Percentiles rank a stretch among this genome's conserved stretches.
Conservation (phyloP, 2,888 invertebrate species). For the Epinotia ramella region DNA sequence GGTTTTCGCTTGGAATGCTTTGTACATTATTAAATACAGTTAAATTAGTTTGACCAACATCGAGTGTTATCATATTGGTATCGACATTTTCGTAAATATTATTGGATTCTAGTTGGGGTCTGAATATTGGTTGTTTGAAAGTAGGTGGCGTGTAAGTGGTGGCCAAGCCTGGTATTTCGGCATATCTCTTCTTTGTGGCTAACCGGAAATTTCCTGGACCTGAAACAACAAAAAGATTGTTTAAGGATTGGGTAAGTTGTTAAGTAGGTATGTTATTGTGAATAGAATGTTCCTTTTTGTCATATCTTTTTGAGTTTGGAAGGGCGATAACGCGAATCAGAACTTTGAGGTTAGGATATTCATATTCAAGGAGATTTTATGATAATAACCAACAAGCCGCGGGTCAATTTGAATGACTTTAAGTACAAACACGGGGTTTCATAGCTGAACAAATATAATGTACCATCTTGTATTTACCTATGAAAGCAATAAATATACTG, state of each 20-base stretch:
- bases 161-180: constrained; percentile 90
- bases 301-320: no score
- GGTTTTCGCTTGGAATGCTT: constrained; percentile 43
- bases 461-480: no score
- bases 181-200: constrained; percentile 90
- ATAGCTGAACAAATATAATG: no score
- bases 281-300: no score
- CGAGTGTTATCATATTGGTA: constrained; percentile 50
- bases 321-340: no score
- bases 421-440: no score
- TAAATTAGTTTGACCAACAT: constrained; percentile 48
- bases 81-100: constrained; percentile 25
- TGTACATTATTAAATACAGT: constrained; percentile 29
- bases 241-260: background rate
- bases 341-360: no score
- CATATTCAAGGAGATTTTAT: no score
- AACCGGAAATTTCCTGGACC: constrained; percentile 87
- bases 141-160: constrained; percentile 61
- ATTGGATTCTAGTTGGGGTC: constrained; percentile 45
- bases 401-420: no score
- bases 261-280: no score
- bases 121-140: constrained; percentile 35
- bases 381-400: no score
- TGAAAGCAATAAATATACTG: no score
- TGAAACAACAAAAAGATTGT: constrained; percentile 65